A percentile compares a stretch with the other conserved stretches of the same genome.
phyloP scores from a whole-genome alignment of 2,888 invertebrate species.

The Nomada hirtipes region DNA sequence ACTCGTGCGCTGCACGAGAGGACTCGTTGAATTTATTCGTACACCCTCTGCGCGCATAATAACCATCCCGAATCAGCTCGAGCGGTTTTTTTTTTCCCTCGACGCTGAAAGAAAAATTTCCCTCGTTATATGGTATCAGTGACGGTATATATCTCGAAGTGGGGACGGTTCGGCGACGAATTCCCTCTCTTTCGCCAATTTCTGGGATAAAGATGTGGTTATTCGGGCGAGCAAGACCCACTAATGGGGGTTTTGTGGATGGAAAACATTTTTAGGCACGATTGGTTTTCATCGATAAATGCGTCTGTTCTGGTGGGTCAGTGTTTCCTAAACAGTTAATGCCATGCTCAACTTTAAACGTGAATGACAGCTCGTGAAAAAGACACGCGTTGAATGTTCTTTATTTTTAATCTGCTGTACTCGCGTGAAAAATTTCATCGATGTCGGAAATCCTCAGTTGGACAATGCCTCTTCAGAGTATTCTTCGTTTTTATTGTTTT shows the following conservation, averaged over 20 bases:
- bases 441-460: too few species aligned
- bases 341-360: too few species aligned
- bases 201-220: slow-evolving; percentile 12
- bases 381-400: too few species aligned
- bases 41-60: slow-evolving; percentile 42
- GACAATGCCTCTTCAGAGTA: too few species aligned
- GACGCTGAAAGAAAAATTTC: slow-evolving; percentile 44
- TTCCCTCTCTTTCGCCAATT: slow-evolving; percentile 23
- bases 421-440: too few species aligned
- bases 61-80: slow-evolving; percentile 35
- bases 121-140: slow-evolving; percentile 54
- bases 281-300: slow-evolving; percentile 6
- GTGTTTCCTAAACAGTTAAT: too few species aligned
- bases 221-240: not conserved
- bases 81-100: slow-evolving; percentile 41
- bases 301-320: too few species aligned
- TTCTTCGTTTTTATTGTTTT: too few species aligned
- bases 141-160: slow-evolving; percentile 30
- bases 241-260: slow-evolving; percentile 12
- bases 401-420: too few species aligned
- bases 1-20: slow-evolving; percentile 53
- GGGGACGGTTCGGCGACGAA: slow-evolving; percentile 17
- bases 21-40: slow-evolving; percentile 61
- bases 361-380: too few species aligned
- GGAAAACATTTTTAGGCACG: not conserved